A percentile compares a stretch with the other conserved stretches of the same genome.
Conservation (phyloP, 2,888 invertebrate species). For the Kuschelorhynchus macadamiae region DNA sequence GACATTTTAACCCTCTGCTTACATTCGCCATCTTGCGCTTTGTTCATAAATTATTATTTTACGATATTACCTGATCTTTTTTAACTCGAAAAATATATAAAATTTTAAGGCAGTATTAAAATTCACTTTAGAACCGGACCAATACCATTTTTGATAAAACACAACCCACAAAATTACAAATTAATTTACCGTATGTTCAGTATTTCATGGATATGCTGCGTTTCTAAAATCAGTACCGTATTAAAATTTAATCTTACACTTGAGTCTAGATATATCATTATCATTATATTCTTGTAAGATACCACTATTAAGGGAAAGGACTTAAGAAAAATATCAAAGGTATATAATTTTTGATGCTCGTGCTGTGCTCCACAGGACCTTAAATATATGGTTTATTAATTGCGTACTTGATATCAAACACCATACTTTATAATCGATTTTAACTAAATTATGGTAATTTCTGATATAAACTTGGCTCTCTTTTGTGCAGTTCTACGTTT, state of each 20-base stretch:
- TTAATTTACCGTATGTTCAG: no score
- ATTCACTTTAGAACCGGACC: no score
- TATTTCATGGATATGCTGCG: no score
- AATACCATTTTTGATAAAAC: no score
- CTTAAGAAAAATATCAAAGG: constrained; percentile 45
- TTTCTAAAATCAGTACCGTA: constrained; percentile 18
- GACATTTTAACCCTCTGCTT: no score
- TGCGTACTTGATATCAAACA: constrained; percentile 65
- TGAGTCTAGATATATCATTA: background rate
- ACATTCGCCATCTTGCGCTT: no score
- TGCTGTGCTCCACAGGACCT: constrained; percentile 51
- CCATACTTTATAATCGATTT: constrained; percentile 67
- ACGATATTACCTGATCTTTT: no score
- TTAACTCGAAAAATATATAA: no score
- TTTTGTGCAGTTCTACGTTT: constrained; percentile 17
- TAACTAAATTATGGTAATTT: constrained; percentile 68
- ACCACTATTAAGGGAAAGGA: background rate
- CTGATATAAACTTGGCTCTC: constrained; percentile 64
- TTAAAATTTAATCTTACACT: no score
- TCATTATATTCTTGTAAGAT: background rate
- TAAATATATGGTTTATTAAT: constrained; percentile 66
- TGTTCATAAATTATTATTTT: no score
- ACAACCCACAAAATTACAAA: no score
- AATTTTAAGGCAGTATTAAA: no score
- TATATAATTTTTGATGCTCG: constrained; percentile 61